Evolutionary conservation across 2,888 invertebrate genomes (phyloP), one percentile per base, ranked within the genome.

Genomic region (Carterocephalus palaemon): DNA sequence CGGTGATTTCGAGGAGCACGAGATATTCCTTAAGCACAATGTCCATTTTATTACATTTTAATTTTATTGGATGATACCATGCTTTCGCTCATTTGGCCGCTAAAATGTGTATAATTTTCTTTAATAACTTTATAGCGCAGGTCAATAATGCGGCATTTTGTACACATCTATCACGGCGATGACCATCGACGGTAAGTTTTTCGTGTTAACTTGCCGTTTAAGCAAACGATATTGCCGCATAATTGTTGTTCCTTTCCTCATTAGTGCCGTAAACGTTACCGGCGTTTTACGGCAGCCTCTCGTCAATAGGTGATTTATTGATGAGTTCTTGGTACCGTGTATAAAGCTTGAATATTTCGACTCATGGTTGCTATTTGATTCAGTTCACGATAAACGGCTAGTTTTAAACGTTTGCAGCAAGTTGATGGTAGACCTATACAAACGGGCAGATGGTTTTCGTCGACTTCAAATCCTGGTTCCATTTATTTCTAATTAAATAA

Each of bases 1-100:
- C 69, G 46, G 59, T 67, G 73, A 73, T 75, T 74, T 61, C 57
- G 59, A 48, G 56, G 60, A 67, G 69, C 56, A 64, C n/a, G n/a
- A 26, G 26, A n/a, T 20, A 10, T 16, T 55, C 59, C 58, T 58
- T 54, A 57, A 55, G 56, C 59, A 65, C 66, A 65, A 65, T 67
- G 55, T 51, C 54, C 15, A 53, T 60, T 75, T 78, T 71, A 81
- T 70, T 66, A 64, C 67, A 63, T 77, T 79, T 79, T 80, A 82
- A 82, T 80, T 78, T 76, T 75, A 81, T 80, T 74, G 74, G 71
- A 67, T 71, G 72, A 74, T 70, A 61, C 57, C 29, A 13, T 24
- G 22, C 34, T 43, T 43, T 43, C 41, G 17, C 33, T 34, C 32
- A 29, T 43, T 47, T 43, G 28, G 19, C 34, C 34, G 46, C 39